Evolutionary conservation across 2,888 invertebrate species (phyloP), one percentile per base, ranked within the genome.

Genomic region (Anodontia alba): DNA sequence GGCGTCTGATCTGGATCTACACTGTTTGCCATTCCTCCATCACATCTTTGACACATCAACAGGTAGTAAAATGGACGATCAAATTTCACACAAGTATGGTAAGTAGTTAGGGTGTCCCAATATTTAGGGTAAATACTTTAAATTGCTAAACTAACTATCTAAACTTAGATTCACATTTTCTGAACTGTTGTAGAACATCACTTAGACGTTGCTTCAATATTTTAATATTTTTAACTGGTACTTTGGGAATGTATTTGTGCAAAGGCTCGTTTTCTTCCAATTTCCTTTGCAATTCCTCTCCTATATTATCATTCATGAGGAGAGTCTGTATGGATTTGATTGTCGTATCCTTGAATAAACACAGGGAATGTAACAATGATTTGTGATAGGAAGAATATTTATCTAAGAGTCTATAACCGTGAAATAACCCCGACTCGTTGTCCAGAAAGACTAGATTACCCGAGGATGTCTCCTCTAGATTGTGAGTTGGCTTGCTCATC

Each of bases 401-500:
- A 91, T 97, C 97, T 78, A 98, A 95, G 51, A 98, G 95, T 84
- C 98, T 95, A 94, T 98, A 98, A 0, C 98, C 97, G 92, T 98
- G 98, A 80, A 98, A 94, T 5, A 98, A 94, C 0, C 98, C 93
- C 1, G 93, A 93, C 83, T 93, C 93, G 76, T 93, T 93, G 88
- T 98, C 98, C 71, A 98, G 93, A 92, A 98, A 98, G 31, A 98
- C 95, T 66, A 98, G 95, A 17, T 97, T 95, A 49, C 97, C 96
- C 76, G 87, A 96, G 42, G 49, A 33, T 91, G 96, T 96, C 87
- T 96, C 96, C 0, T 97, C 97, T 75, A 98, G 95, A 95, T 98
- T 98, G 93, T 98, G 98, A 0, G 97, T 97, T 0, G 98, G 98
- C 0, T 97, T 97, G 87, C 97, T 96, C 97, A 98, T 97, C 92